Evolutionary conservation across 2,888 invertebrate genomes (phyloP).

Genomic region (Eulithis testata): DNA sequence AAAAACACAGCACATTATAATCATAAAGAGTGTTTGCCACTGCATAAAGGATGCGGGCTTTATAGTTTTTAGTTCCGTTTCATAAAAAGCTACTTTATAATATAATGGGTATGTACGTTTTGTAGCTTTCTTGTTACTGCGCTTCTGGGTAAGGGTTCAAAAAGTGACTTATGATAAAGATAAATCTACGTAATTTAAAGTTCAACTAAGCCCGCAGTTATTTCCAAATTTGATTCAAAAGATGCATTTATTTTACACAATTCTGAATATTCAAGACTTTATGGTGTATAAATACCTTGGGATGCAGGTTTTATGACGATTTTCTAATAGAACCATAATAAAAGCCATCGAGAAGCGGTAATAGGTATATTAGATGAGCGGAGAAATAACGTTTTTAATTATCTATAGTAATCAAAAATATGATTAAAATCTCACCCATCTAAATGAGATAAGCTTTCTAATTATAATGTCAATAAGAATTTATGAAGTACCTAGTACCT

Average conservation of each 20-base stretch:
- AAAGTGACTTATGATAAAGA: too few relatives aligned
- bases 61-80: conserved; percentile 19
- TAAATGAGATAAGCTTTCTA: not conserved
- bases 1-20: conserved; percentile 34
- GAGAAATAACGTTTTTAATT: not conserved
- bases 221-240: not conserved
- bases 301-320: not conserved
- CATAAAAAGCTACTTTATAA: conserved; percentile 14
- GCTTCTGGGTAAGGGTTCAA: too few relatives aligned
- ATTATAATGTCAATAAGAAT: not conserved
- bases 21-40: conserved; percentile 34
- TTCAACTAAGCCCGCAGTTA: not conserved
- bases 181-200: too few relatives aligned
- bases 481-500: too few relatives aligned
- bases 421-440: not conserved
- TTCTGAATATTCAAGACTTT: not conserved
- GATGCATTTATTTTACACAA: not conserved
- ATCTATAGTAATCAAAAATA: not conserved
- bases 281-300: not conserved
- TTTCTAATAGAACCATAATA: not conserved
- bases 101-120: too few relatives aligned
- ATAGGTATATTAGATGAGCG: not conserved
- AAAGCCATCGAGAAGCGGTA: not conserved
- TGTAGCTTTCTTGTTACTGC: too few relatives aligned
- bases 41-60: conserved; percentile 18